phyloP scores from a whole-genome alignment of 2,797 vertebrate genomes.

The Limosa lapponica region DNA sequence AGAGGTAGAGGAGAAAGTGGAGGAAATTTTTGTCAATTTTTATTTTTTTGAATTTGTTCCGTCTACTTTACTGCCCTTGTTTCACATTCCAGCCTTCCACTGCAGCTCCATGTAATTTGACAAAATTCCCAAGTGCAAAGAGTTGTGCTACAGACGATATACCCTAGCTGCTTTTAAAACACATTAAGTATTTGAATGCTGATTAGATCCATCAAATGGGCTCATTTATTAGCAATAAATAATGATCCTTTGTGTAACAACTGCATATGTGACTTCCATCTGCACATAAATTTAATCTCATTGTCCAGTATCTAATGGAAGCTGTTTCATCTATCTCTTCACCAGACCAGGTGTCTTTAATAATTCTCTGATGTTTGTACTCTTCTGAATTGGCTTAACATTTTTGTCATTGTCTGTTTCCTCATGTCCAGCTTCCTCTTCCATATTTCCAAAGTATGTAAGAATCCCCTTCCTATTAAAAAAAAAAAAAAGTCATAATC shows the following conservation, averaged over 20 bases:
- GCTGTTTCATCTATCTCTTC: neutral
- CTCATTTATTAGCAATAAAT: constrained; percentile 67
- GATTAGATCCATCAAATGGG: constrained; percentile 46
- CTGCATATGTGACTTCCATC: constrained; percentile 39
- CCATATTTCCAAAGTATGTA: neutral
- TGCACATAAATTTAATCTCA: constrained; percentile 7
- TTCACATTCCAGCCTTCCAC: neutral
- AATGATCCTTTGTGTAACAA: constrained; percentile 32
- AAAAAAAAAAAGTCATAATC: neutral
- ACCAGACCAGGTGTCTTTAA: neutral
- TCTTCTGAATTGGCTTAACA: neutral
- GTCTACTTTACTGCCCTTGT: neutral
- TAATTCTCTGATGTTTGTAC: neutral
- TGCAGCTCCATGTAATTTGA: neutral
- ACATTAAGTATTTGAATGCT: constrained; percentile 20
- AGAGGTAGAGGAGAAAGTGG: neutral
- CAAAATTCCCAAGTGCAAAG: neutral
- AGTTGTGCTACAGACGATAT: neutral
- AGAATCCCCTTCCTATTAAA: neutral
- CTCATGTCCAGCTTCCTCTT: neutral
- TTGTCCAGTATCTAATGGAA: constrained; percentile 7
- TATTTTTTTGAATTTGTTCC: neutral
- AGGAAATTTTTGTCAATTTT: neutral
- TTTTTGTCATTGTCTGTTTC: neutral
- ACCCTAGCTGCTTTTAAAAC: constrained; percentile 24